Percentiles rank a stretch among this genome's conserved stretches.
Conservation (phyloP, 2,797 vertebrate genomes). For the Luscinia megarhynchos region DNA sequence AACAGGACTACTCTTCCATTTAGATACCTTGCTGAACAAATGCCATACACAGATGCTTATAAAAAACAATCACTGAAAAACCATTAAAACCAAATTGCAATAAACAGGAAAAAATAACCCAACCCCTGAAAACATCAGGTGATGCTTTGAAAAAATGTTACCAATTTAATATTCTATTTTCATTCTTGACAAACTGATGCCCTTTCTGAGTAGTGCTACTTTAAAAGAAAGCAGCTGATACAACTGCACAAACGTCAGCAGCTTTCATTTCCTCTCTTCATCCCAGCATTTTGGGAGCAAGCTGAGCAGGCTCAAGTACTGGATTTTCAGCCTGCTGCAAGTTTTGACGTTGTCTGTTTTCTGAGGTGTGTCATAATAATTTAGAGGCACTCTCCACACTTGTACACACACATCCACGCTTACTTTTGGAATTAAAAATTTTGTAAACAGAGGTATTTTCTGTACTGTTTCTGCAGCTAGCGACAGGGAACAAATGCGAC, state of each 20-base stretch:
- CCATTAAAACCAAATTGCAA: not conserved
- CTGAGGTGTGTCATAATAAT: not conserved
- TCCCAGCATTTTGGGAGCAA: not conserved
- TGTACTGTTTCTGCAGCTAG: slow-evolving; percentile 47
- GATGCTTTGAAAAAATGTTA: not conserved
- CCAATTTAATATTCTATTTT: not conserved
- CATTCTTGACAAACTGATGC: not conserved
- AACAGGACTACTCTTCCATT: not conserved
- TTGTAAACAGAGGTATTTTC: slow-evolving; percentile 32
- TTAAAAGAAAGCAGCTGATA: slow-evolving; percentile 6
- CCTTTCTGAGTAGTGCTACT: slow-evolving; percentile 9
- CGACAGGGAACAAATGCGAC: slow-evolving; percentile 81
- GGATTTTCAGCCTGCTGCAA: not conserved
- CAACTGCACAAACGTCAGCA: not conserved
- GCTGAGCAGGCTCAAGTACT: not conserved
- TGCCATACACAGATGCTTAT: not conserved
- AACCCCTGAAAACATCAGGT: not conserved
- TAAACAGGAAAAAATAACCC: not conserved
- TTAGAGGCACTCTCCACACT: slow-evolving; percentile 7
- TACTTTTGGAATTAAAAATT: slow-evolving; percentile 15
- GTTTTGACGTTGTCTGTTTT: not conserved
- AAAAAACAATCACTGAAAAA: slow-evolving; percentile 3
- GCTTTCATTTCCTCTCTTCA: slow-evolving; percentile 17
- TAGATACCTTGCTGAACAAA: not conserved
- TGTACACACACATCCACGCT: not conserved